Base-by-base conservation (phyloP, 2,888 invertebrate species). In the Micropterix aruncella region DNA sequence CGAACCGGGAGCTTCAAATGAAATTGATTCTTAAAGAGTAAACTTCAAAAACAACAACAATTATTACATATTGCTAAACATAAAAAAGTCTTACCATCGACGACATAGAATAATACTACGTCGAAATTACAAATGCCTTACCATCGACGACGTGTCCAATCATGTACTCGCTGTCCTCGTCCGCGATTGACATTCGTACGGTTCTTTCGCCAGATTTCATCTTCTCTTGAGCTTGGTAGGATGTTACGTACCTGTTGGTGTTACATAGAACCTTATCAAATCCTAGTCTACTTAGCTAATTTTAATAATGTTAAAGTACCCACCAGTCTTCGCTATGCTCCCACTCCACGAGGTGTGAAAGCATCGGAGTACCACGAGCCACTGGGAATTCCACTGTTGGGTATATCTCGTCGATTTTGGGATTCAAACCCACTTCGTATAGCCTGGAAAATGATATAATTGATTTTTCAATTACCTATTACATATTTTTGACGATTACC, bases 111-210 rank as follows among this genome's bases (percentile, higher is more conserved):
- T 2, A 38, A 37, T 2, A n/a, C 36, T 14, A 3, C 19, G n/a
- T n/a, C n/a, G 16, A 45, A 69, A n/a, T n/a, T n/a, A n/a, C n/a
- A n/a, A n/a, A n/a, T n/a, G n/a, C n/a, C n/a, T 77, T 63, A 76
- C 92, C 89, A 61, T 94, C 92, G 48, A 94, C 83, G 9, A 80
- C 73, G 61, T 94, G 93, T 0, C 88, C 91, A 19, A 66, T 63
- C 61, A 91, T 70, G 56, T 76, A 91, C 44, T 81, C 79, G 56
- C 75, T 77, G 54, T 79, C 76, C 46, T 83, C 81, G 50, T 81
- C 80, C 0, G 62, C 61, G 3, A 80, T 63, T 16, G 74, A 70
- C 53, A 85, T 66, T 16, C 71, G 60, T 16, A 82, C 70, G 0
- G 69, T 63, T 40, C 80, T 67, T 52, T 84, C 83, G 0, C 82